phyloP scores from a whole-genome alignment of 2,797 vertebrate genomes.

The Alectoris magna region DNA sequence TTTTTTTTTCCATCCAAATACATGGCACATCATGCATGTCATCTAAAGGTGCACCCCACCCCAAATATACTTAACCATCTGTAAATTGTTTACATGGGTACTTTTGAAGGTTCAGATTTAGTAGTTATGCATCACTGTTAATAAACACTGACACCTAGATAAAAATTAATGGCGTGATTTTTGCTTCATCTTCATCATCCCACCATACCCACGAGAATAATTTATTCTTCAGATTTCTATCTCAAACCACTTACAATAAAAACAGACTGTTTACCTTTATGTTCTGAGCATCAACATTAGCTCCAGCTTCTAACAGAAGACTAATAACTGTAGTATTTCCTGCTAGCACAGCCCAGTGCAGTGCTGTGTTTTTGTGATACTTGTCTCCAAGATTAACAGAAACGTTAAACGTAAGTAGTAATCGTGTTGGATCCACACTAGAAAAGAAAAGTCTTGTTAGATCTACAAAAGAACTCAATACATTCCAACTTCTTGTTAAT shows the following conservation, averaged over 20 bases:
- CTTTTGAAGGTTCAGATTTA: background rate
- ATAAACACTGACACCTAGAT: background rate
- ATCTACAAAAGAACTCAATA: constrained; percentile 18
- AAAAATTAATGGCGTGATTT: background rate
- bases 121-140: background rate
- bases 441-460: constrained; percentile 64
- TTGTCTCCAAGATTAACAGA: constrained; percentile 99
- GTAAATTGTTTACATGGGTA: background rate
- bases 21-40: background rate
- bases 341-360: constrained; percentile 98
- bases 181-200: background rate
- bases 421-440: constrained; percentile 96
- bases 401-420: constrained; percentile 98
- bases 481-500: background rate
- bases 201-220: background rate
- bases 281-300: constrained; percentile 97
- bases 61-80: background rate
- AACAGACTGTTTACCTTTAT: constrained; percentile 88
- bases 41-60: background rate
- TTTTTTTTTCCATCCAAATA: background rate
- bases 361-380: constrained; percentile 98
- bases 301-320: constrained; percentile 94
- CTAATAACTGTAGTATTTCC: constrained; percentile 99
- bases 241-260: constrained; percentile 5
- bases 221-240: background rate